Conservation (phyloP, 2,888 invertebrate species). For the Drosophila picticornis region DNA sequence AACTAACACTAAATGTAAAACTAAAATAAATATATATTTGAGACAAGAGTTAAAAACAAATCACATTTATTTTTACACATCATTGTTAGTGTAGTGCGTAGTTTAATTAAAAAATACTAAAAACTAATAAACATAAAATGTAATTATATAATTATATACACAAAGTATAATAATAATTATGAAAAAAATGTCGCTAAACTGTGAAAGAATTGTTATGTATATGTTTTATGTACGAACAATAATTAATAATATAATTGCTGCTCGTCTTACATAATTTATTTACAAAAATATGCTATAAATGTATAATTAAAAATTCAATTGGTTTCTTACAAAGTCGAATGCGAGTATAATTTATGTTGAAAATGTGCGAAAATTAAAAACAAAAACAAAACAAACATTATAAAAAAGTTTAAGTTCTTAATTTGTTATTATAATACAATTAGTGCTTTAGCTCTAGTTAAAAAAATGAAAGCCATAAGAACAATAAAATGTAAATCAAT, state of each 20-base stretch:
- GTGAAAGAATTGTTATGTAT: conserved; percentile 75
- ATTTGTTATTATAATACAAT: conserved; percentile 52
- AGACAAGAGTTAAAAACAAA: conserved; percentile 41
- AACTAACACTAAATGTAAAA: conserved; percentile 7
- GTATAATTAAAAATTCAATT: conserved; percentile 24
- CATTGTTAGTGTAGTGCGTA: conserved; percentile 79
- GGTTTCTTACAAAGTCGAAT: conserved; percentile 33
- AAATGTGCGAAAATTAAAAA: conserved; percentile 11
- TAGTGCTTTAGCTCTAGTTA: conserved; percentile 31
- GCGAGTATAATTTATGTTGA: conserved; percentile 34
- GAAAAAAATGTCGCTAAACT: conserved; percentile 68
- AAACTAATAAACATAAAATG: conserved; percentile 48
- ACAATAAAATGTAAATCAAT: conserved; percentile 45
- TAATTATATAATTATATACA: conserved; percentile 61
- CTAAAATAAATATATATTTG: conserved; percentile 19
- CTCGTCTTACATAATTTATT: conserved; percentile 49
- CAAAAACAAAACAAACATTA: not conserved
- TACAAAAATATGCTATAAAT: conserved; percentile 10
- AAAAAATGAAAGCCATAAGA: conserved; percentile 20
- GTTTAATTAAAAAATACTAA: conserved; percentile 50
- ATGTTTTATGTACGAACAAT: conserved; percentile 71
- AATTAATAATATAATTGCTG: conserved; percentile 43
- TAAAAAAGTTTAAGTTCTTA: conserved; percentile 41
- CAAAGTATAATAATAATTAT: conserved; percentile 19
- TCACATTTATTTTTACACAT: conserved; percentile 80